phyloP scores from a whole-genome alignment of 2,113 vertebrate genomes.

The Bambusicola thoracicus region DNA sequence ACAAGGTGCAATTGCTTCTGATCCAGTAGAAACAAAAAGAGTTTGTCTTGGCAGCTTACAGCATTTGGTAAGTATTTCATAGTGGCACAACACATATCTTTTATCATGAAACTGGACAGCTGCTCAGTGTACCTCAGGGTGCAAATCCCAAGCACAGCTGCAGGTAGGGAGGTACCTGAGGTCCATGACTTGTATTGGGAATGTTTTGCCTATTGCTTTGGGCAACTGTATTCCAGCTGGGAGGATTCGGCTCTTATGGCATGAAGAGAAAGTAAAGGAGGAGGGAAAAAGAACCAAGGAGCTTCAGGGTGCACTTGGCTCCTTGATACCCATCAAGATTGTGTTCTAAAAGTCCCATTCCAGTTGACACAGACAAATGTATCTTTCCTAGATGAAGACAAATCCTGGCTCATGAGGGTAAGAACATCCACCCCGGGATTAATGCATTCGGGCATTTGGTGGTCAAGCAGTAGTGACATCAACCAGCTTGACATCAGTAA shows the following conservation, averaged over 20 bases:
- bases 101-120: not conserved
- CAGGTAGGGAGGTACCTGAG: not conserved
- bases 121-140: not conserved
- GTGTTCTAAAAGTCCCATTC: not conserved
- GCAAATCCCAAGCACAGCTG: not conserved
- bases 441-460: not conserved
- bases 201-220: not conserved
- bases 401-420: not conserved
- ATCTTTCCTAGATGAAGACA: not conserved
- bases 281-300: not conserved
- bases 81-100: fast-evolving
- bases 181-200: not conserved
- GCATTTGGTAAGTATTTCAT: not conserved
- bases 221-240: not conserved
- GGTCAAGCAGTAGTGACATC: not conserved
- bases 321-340: not conserved
- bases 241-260: not conserved
- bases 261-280: not conserved
- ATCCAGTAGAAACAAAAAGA: not conserved
- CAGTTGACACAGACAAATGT: not conserved
- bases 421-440: not conserved
- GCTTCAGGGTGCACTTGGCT: not conserved
- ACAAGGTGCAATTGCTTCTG: not conserved
- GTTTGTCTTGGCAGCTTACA: not conserved
- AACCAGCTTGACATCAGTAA: not conserved